Evolutionary conservation across 2,888 invertebrate species (phyloP), one percentile per base, ranked within the genome.

Genomic region (Pocota personata): DNA sequence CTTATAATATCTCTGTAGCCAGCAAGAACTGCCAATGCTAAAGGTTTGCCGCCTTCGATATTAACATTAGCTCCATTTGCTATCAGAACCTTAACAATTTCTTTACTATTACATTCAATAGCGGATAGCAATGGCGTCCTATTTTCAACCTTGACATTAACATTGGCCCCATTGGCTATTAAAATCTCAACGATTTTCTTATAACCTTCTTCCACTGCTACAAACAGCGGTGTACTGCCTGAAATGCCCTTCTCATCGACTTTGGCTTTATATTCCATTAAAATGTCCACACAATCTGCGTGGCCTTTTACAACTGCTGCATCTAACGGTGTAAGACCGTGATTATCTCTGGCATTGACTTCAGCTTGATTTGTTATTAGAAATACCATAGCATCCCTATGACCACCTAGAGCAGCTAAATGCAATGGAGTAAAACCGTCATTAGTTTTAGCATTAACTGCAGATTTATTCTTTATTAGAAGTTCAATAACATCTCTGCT

Each of bases 191-290:
- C 21, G 32, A 71, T 50, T 19, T 77, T 21, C 0, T n/a, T 27
- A 57, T 69, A 7, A 14, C 30, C 66, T 12, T 5, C 8, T 16
- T 30, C 5, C 8, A 40, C 37, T 7, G 77, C 82, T 16, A 12
- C 1, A 37, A 27, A 35, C 57, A 71, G 24, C 0, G 55, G 4
- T 1, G 55, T 80, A 12, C 52, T 37, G 19, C 87, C 87, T 3
- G 58, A 16, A 14, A 52, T 16, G 57, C 21, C 64, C 57, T 8
- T 52, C 12, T 48, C 64, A 57, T 88, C 57, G 43, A 89, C 55
- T 57, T 87, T 50, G 19, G 86, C 72, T 48, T 80, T 83, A 12
- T 87, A 50, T 0, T 60, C 8, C 21, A 88, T 16, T 37, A 88
- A 73, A 27, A 66, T 1, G 10, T 77, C 57, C 7, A 80, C 50